Evolutionary conservation across 2,888 invertebrate genomes (phyloP).

Genomic region (Abrostola tripartita): DNA sequence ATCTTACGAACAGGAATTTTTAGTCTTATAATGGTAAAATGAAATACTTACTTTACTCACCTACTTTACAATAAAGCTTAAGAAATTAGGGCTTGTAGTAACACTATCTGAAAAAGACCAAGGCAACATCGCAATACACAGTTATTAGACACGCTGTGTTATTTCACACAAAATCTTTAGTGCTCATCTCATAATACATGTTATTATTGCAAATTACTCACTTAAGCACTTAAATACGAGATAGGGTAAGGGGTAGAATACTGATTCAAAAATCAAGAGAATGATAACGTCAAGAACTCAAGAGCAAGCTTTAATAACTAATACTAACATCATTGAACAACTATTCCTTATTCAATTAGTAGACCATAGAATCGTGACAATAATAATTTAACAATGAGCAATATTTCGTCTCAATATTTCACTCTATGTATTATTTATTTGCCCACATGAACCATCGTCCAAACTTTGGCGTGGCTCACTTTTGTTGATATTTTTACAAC

Average conservation of each 20-base stretch:
- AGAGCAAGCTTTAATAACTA: no score
- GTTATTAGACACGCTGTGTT: constrained; percentile 36
- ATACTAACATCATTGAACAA: no score
- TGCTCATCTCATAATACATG: constrained; percentile 43
- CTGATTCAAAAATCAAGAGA: neutral
- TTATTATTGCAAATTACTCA: constrained; percentile 41
- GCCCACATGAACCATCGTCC: no score
- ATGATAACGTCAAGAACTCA: neutral
- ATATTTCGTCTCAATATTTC: no score
- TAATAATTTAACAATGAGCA: no score
- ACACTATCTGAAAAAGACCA: neutral
- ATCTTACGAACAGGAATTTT: no score
- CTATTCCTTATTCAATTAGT: no score
- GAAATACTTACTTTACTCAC: neutral
- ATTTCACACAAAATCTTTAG: constrained; percentile 38
- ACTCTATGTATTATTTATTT: no score
- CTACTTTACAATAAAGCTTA: neutral
- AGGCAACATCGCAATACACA: constrained; percentile 24
- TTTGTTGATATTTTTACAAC: no score
- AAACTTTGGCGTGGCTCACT: no score
- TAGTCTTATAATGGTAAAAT: no score
- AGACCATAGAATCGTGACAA: no score
- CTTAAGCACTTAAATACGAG: constrained; percentile 10
- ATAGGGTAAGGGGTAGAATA: neutral
- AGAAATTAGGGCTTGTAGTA: neutral